A percentile compares a stretch with the other conserved stretches of the same genome.
phyloP scores from a whole-genome alignment of 2,797 vertebrate species.

The Eidolon dupreanum region DNA sequence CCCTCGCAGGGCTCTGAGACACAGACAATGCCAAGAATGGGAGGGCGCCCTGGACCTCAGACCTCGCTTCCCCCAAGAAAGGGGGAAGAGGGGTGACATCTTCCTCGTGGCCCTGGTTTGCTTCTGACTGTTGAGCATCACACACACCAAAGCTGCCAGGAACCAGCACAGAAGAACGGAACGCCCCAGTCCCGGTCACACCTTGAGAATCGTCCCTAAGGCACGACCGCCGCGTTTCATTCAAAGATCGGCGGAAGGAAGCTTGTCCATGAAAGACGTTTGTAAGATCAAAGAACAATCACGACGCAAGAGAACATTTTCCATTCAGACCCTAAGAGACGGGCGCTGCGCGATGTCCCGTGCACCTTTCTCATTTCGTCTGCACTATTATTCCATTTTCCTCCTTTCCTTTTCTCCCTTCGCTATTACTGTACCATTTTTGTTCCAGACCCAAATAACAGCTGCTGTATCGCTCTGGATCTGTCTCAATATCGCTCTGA shows the following conservation, averaged over 20 bases:
- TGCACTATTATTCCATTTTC: neutral
- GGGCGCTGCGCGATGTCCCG: too few relatives aligned
- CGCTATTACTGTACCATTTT: neutral
- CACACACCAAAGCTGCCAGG: neutral
- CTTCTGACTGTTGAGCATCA: rapidly evolving
- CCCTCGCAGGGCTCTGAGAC: rapidly evolving
- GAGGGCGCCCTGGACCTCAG: rapidly evolving
- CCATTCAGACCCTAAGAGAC: neutral
- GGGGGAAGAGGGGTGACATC: rapidly evolving
- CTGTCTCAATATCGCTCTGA: neutral
- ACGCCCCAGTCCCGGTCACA: neutral
- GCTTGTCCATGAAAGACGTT: neutral
- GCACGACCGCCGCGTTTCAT: rapidly evolving
- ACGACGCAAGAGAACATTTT: neutral
- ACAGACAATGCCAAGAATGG: neutral
- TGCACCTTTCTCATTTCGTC: neutral
- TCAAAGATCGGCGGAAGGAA: neutral
- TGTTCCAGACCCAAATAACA: too few relatives aligned
- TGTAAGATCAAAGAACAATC: neutral
- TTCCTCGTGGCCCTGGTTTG: neutral
- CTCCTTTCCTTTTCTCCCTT: neutral
- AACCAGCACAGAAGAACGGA: neutral
- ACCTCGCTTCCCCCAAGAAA: neutral
- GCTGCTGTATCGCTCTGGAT: neutral
- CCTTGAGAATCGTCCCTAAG: neutral